Evolutionary conservation across 2,888 invertebrate genomes (phyloP), one percentile per base, ranked within the genome.

Genomic region (Spatulosminthurus flaviceps): DNA sequence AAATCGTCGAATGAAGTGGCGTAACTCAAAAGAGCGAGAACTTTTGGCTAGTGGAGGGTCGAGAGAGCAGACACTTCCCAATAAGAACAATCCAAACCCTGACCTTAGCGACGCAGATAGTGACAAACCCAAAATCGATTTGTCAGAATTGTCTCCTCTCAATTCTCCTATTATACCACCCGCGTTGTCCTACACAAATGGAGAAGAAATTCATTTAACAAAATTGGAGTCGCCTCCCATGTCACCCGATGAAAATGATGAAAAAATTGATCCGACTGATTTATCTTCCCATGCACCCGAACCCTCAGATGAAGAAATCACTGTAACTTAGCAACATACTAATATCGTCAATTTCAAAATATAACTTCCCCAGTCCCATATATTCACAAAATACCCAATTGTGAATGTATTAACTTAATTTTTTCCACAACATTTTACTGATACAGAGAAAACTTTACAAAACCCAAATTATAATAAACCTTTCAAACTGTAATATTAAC

Each of bases 1-100:
- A 91, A 98, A 98, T 88, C 92, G 98, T 0, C 93, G 98, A 78
- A 98, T 98, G 98, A 98, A 96, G 88, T 98, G 98, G 98, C 91
- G 98, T 77, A 98, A 98, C 89, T 96, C 96, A 4, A 98, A 98
- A 89, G 98, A 98, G 88, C 91, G 97, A 42, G 97, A 98, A 88
- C 91, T 97, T 0, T 89, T 98, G 28, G 97, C 97, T 0, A 93
- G 93, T 24, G 97, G 97, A 0, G 97, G 97, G 0, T 95, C 96
- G 9, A 91, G 97, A 34, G 97, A 97, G 87, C 96, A 97, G 88
- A 97, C 97, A 0, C 89, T 98, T 28, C 97, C 97, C 0, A 97
- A 96, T 88, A 97, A 97, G 88, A 85, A 85, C 80, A 85, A 85
- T 83, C 84, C 85, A 22, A 81, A 83, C 76, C 84, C 84, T 29